Base-by-base conservation (phyloP, 1,140 invertebrate genomes). In the Aplysia californica region DNA sequence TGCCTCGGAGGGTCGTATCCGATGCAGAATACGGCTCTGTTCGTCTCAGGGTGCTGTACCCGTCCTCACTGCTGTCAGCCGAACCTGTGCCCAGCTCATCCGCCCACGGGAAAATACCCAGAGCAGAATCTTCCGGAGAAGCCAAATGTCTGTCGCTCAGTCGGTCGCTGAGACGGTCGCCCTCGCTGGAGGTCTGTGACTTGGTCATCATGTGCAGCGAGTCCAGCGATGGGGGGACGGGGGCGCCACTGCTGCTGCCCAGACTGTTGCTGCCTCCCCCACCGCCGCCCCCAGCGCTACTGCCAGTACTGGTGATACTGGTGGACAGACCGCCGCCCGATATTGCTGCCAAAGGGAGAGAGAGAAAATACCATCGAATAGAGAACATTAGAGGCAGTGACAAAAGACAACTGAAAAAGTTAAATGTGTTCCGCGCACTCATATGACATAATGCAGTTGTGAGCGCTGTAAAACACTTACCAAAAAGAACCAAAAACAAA, bases 141-240 rank as follows among this genome's bases (percentile, higher is more conserved):
- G 77, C 78, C 0, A 77, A 66, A 29, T 81, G 72, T 23, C 75
- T 64, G 39, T 75, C 72, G 29, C 72, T 75, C 36, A 75, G 61
- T 23, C 75, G 66, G 39, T 75, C 72, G 29, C 72, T 75, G 29
- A 75, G 61, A 4, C 59, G 64, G 36, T 78, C 80, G n/a, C 65
- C 80, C 55, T 80, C 77, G 20, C 65, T 76, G 15, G 77, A 82
- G 23, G 77, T 80, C 64, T 72, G 76, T 1, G 78, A 78, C 61
- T 82, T 81, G 35, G 82, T 83, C 80, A 86, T 83, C 36, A 79
- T 68, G 65, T 84, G 84, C n/a, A 86, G 79, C 33, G 80, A 83
- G 73, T 86, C 84, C 44, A 86, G 58, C 15, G 84, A 86, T 23
- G 84, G 84, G n/a, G 84, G 84, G 41, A 79, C 80, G 0, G 84